Evolutionary conservation across 1,140 invertebrate species (phyloP), one percentile per base, ranked within the genome.

Genomic region (Musca domestica): DNA sequence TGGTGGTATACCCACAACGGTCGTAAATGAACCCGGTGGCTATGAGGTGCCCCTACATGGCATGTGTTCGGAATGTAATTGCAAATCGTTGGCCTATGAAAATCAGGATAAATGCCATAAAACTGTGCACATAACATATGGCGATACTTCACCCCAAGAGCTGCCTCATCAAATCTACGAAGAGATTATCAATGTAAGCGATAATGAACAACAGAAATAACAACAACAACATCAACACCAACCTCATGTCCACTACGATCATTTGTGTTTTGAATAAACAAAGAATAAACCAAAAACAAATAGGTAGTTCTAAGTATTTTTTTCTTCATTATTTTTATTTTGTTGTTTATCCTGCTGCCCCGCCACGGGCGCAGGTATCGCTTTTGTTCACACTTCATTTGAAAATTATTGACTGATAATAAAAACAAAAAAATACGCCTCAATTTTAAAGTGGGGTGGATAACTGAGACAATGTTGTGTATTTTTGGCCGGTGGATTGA

Each of bases 1-100:
- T 14, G 41, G 12, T 1, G 23, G n/a, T 10, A 52, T 10, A 5
- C 23, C 46, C 10, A 7, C 27, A 27, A 63, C n/a, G n/a, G n/a
- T n/a, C n/a, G n/a, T n/a, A n/a, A n/a, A 49, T 49, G 67, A 46
- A 15, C 30, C 67, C 5, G 75, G 76, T 68, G 77, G 74, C 61
- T 80, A 80, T 66, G 78, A 80, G 70, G 74, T 76, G n/a, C 78
- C 78, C 0, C 61, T 80, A 0, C 78, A 71, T 27, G 76, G 74
- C 17, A 68, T 70, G 2, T 64, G 70, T 15, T 78, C 77, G 20
- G 74, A 76, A 2, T 80, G 78, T 63, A 80, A 80, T 63, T 78
- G 77, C 17, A 64, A 72, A 41, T 41, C 2, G 71, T 69, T 0
- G 30, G 49, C 30, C 25, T 48, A 3, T 30, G 54, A 10, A 14